These are phyloP conservation scores for Aurelia sp. DNA, from an alignment of 30 jellyfish, hydroid and myxozoan species.

Conservation along the genomic window DNA sequence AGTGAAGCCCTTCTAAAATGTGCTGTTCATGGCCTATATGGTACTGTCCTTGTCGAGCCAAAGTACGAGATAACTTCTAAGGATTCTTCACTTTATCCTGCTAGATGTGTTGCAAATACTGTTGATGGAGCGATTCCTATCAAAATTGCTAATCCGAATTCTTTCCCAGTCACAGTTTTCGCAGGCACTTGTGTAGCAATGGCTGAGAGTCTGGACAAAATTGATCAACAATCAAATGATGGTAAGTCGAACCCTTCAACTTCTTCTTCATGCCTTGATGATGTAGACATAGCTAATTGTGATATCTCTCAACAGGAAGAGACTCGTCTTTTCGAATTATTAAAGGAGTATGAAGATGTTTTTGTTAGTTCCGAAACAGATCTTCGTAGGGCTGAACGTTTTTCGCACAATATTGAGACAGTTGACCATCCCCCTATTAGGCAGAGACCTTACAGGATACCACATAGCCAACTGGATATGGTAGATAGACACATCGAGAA, in stretches of 20 bases:
- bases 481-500: conserved; percentile 1
- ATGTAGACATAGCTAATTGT: too few relatives aligned
- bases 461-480: conserved; percentile 1
- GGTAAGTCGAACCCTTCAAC: neutral
- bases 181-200: conserved; percentile 26
- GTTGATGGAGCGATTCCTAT: neutral
- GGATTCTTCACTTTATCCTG: conserved; percentile 16
- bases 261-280: neutral
- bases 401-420: too few relatives aligned
- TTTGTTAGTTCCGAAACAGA: conserved; percentile 8
- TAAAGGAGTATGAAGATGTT: neutral
- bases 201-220: conserved; percentile 4
- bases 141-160: conserved; percentile 12
- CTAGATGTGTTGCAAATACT: conserved; percentile 22
- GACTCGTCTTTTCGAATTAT: neutral
- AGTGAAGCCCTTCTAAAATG: conserved; percentile 10
- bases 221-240: neutral
- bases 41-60: conserved; percentile 44
- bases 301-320: too few relatives aligned
- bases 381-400: conserved; percentile 13
- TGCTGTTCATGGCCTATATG: conserved; percentile 2
- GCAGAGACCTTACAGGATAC: too few relatives aligned
- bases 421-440: too few relatives aligned
- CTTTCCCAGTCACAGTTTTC: conserved; percentile 24
- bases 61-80: conserved; percentile 36